Evolutionary conservation across 1,140 invertebrate genomes (phyloP).

Genomic region (Lasioglossum baleicum): DNA sequence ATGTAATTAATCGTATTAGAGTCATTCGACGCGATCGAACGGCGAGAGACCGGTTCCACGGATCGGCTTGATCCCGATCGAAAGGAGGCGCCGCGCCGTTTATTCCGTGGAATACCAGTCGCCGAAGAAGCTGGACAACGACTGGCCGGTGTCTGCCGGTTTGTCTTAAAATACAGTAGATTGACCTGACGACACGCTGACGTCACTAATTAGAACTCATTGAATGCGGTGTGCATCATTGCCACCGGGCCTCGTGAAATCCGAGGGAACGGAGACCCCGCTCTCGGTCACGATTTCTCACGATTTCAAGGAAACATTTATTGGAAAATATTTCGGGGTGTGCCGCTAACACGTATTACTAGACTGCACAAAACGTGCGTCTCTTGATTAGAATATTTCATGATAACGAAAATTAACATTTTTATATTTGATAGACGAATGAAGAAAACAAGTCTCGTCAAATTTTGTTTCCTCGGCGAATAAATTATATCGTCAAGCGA

Average conservation of each 20-base stretch:
- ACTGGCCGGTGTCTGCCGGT: slow-evolving; percentile 58
- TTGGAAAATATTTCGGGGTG: too few relatives aligned
- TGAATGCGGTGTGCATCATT: slow-evolving; percentile 61
- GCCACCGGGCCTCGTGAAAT: slow-evolving; percentile 45
- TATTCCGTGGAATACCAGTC: not conserved
- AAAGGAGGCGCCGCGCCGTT: not conserved
- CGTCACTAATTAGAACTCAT: slow-evolving; percentile 79
- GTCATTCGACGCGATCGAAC: slow-evolving; percentile 36
- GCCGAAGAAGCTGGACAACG: slow-evolving; percentile 33
- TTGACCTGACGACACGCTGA: slow-evolving; percentile 78
- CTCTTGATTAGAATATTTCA: too few relatives aligned
- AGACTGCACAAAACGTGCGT: too few relatives aligned
- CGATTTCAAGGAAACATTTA: too few relatives aligned
- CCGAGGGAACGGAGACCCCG: slow-evolving; percentile 26
- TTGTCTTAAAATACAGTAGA: slow-evolving; percentile 77
- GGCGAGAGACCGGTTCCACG: not conserved
- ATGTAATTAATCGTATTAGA: slow-evolving; percentile 40
- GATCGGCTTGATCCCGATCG: not conserved
- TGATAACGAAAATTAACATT: too few relatives aligned
- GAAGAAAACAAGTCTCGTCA: too few relatives aligned
- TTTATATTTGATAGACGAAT: too few relatives aligned
- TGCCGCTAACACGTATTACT: too few relatives aligned
- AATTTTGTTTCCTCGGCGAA: too few relatives aligned
- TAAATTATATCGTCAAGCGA: too few relatives aligned
- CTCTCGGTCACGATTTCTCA: not conserved